phyloP scores from a whole-genome alignment of 2,888 invertebrate species.

The Chouioia cunea region DNA sequence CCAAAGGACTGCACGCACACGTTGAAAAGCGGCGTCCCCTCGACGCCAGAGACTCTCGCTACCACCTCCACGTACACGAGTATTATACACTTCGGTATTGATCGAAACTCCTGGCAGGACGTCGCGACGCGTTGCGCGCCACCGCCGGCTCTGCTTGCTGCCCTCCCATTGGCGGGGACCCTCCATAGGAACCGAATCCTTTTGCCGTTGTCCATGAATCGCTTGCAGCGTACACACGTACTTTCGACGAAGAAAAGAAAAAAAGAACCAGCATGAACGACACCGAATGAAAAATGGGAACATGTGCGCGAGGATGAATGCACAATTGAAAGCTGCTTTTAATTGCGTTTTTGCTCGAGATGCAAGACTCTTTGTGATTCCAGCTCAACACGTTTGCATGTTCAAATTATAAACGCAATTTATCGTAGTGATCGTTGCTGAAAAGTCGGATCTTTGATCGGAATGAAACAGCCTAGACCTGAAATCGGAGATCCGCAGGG shows the following conservation, averaged over 20 bases:
- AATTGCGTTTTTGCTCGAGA: constrained; percentile 11
- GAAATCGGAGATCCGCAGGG: too few relatives aligned
- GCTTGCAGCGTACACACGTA: too few relatives aligned
- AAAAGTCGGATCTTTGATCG: too few relatives aligned
- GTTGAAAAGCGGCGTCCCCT: not conserved
- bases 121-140: constrained; percentile 40
- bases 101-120: constrained; percentile 52
- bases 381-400: too few relatives aligned
- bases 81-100: constrained; percentile 48
- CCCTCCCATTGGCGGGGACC: constrained; percentile 31
- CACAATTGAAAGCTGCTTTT: not conserved
- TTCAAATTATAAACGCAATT: too few relatives aligned
- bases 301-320: too few relatives aligned
- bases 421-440: too few relatives aligned
- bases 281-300: too few relatives aligned
- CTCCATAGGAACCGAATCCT: constrained; percentile 33
- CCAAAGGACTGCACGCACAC: not conserved
- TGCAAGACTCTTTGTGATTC: too few relatives aligned
- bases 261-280: too few relatives aligned
- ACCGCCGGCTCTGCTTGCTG: not conserved
- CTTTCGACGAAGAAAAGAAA: too few relatives aligned
- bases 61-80: not conserved
- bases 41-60: constrained; percentile 9
- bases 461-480: too few relatives aligned
- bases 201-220: not conserved